Percentiles rank a stretch among this genome's conserved stretches.
Conservation (phyloP, 2,113 vertebrate species). For the Gambusia affinis region DNA sequence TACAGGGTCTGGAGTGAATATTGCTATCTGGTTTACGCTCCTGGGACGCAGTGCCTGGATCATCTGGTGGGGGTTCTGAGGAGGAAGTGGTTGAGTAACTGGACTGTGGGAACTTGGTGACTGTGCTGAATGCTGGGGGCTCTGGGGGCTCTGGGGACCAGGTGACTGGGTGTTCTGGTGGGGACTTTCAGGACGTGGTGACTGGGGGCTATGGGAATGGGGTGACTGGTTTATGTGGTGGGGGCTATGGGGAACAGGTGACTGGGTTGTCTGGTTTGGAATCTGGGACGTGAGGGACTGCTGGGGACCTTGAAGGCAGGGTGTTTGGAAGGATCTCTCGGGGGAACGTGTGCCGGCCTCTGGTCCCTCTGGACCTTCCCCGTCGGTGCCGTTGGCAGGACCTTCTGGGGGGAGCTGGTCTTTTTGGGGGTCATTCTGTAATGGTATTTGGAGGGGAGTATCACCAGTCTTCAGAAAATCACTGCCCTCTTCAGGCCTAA, state of each 20-base stretch:
- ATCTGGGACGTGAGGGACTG: background rate
- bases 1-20: background rate
- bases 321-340: slow-evolving; percentile 1
- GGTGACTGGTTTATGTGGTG: background rate
- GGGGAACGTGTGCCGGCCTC: background rate
- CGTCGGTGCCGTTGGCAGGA: background rate
- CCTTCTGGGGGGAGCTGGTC: background rate
- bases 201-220: background rate
- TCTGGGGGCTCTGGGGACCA: background rate
- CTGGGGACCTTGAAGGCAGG: background rate
- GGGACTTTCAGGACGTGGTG: background rate
- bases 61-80: background rate
- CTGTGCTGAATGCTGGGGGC: no score
- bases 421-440: slow-evolving; percentile 15
- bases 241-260: background rate
- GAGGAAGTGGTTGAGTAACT: no score
- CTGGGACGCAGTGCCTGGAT: background rate
- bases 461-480: slow-evolving; percentile 59
- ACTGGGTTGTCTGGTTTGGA: background rate
- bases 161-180: background rate
- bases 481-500: slow-evolving; percentile 70
- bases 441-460: slow-evolving; percentile 27
- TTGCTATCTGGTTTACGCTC: background rate
- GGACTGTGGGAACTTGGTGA: background rate
- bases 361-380: background rate